Conservation (phyloP, 2,797 vertebrate genomes). For the Sebastes minor region DNA sequence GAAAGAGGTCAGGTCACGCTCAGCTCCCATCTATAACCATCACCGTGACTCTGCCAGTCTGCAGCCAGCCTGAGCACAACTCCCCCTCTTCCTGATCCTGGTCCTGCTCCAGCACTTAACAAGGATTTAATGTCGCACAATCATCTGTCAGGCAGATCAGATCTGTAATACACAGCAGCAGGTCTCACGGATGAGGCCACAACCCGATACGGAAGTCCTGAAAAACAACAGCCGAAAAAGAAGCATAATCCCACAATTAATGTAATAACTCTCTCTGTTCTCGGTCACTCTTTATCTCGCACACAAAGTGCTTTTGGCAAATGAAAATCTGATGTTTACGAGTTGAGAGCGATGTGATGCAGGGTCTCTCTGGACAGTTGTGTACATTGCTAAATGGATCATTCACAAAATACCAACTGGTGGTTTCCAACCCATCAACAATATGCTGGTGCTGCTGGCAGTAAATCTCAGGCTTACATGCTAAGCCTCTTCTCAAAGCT, state of each 20-base stretch:
- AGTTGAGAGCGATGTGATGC: conserved; percentile 1
- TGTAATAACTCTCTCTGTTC: conserved; percentile 58
- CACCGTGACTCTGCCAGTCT: conserved; percentile 20
- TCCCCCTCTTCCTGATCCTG: conserved; percentile 35
- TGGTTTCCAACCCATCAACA: conserved; percentile 13
- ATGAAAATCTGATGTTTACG: conserved; percentile 35
- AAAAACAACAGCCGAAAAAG: conserved; percentile 61
- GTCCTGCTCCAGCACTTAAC: conserved; percentile 78
- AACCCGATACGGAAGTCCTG: conserved; percentile 39
- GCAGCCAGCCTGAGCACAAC: conserved; percentile 11
- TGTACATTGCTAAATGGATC: conserved; percentile 21
- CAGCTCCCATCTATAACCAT: not conserved
- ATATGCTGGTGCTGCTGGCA: not conserved
- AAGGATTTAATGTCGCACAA: conserved; percentile 70
- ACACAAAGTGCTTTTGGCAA: conserved; percentile 24
- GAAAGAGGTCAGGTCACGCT: conserved; percentile 58
- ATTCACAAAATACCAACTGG: conserved; percentile 48
- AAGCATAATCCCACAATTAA: conserved; percentile 73
- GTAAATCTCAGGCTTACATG: not conserved
- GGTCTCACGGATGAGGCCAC: conserved; percentile 40
- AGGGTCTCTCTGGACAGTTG: conserved; percentile 17
- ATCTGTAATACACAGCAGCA: conserved; percentile 72
- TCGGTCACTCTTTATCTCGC: not conserved
- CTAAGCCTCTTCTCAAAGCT: conserved; percentile 12
- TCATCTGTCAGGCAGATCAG: conserved; percentile 70